Base-by-base conservation (phyloP, 2,888 invertebrate species). In the Beris morrisii region DNA sequence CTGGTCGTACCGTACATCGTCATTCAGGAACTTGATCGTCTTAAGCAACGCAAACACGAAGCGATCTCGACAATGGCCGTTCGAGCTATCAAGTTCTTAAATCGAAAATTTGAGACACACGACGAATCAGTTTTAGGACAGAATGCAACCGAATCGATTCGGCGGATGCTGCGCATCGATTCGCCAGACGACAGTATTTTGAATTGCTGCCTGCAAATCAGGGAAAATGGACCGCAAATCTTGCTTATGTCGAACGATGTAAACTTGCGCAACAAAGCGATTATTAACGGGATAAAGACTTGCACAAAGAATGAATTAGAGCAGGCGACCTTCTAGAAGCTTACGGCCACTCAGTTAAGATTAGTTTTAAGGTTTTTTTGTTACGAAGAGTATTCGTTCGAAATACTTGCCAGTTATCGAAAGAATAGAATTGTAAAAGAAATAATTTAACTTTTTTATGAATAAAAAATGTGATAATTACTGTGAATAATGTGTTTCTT, bases 141-240 rank as follows among this genome's bases (percentile, higher is more conserved):
- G 78, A 82, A 80, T 13, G 81, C 82, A 2, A 61, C 75, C 5
- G 83, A 83, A 69, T 82, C 82, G 56, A 73, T 77, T 1, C 70
- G 77, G 3, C 79, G 81, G 72, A 70, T 79, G 43, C 75, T 82
- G 31, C 71, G 78, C 4, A 79, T 82, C 1, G 75, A 74, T 63
- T 79, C 75, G 65, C 77, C 81, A 1, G 85, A 85, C 70, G 84
- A 85, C 73, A 82, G 82, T 71, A 84, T 85, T 53, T 72, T 85
- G 5, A 81, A 83, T 68, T 82, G 83, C 69, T 84, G 84, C 67
- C 67, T 84, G 15, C 84, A 84, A 75, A 76, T 81, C 2, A 73
- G 75, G 57, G 68, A 76, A 50, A 75, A 81, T 61, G 77, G 80
- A 50, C 74, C 77, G n/a, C 74, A 77, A 70, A 73, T 82, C 65